Base-by-base conservation (phyloP, 2,888 invertebrate species). In the Drosophila peninsularis region DNA sequence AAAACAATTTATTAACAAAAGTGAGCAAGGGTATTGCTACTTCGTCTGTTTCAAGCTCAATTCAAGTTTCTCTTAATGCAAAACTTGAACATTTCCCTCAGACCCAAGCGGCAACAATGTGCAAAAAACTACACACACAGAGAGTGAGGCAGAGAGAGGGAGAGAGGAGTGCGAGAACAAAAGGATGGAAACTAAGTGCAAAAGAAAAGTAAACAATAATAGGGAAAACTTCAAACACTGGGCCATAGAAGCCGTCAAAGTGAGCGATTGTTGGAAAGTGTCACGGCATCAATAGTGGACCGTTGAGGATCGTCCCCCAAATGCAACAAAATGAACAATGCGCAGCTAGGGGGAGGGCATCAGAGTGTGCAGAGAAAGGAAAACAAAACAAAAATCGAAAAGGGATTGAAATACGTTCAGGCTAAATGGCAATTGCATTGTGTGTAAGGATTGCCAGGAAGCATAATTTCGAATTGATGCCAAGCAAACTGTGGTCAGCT, bases 261-360 rank as follows among this genome's bases (percentile, higher is more conserved):
- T 88, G 88, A 83, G 72, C 85, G 85, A 83, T 83, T 83, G 80
- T 79, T 77, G 47, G 65, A 58, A 85, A 74, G 74, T 83, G 82
- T 88, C 70, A 56, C 50, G 56, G 79, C 85, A 88, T 79, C 88
- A 81, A 87, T 81, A 78, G 66, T 75, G 80, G 72, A 64, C 61
- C n/a, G 24, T 10, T 11, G 17, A 32, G 39, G 32, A 30, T 21
- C 34, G 39, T 56, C 65, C 50, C 76, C 64, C 53, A 34, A 57
- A 39, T 58, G 45, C 19, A 21, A 17, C 27, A n/a, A 42, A 58
- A 67, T 58, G 75, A 60, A 60, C 55, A 74, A 55, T 53, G 47
- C 50, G 34, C 14, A 24, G 14, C 27, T 30, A 36, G 21, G 17
- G 4, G 11, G 27, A 47, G 13, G 17, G 13, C 14, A 34, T 32